Conservation (phyloP, 2,797 vertebrate genomes). For the Smutsia gigantea region DNA sequence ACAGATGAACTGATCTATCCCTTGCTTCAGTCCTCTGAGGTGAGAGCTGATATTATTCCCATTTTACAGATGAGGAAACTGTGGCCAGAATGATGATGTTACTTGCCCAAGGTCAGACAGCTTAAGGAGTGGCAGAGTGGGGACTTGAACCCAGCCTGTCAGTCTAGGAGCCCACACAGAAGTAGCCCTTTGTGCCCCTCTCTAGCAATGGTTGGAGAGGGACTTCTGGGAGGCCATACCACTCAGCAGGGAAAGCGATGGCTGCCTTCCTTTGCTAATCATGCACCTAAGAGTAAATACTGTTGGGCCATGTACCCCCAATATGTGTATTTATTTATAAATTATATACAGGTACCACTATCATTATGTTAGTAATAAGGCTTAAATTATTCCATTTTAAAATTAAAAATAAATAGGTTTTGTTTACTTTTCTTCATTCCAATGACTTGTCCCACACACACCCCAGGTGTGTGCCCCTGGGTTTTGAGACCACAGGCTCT, state of each 20-base stretch:
- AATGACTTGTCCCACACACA: neutral
- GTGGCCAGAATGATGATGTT: neutral
- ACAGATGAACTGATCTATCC: neutral
- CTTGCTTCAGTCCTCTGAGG: neutral
- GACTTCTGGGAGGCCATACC: neutral
- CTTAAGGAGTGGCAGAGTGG: neutral
- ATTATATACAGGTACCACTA: neutral
- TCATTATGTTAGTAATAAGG: neutral
- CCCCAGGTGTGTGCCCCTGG: neutral
- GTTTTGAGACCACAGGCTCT: neutral
- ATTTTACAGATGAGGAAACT: neutral
- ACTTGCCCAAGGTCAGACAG: neutral
- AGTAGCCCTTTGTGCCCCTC: fast-evolving
- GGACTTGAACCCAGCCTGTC: neutral
- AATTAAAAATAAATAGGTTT: neutral
- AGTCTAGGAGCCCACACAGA: neutral
- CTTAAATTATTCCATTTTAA: slow-evolving; percentile 64
- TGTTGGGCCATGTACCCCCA: neutral
- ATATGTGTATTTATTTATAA: neutral
- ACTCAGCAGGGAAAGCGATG: neutral
- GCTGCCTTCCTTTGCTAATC: neutral
- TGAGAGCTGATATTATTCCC: neutral
- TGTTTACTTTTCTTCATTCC: neutral
- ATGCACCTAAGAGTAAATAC: neutral
- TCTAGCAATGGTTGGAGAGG: neutral